Conservation (phyloP, 1,140 invertebrate species). For the Drosophila sucinea region DNA sequence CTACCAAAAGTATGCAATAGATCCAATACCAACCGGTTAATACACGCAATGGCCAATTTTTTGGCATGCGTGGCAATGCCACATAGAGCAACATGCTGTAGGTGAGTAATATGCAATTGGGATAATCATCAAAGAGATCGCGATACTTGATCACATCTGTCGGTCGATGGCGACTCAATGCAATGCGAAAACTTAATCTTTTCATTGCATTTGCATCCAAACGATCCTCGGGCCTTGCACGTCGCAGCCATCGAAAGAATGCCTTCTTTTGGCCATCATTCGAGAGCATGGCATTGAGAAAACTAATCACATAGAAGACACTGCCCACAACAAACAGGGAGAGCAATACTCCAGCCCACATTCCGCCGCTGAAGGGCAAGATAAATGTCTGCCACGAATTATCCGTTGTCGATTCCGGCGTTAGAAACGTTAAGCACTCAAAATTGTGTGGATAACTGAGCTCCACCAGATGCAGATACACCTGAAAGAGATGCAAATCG, state of each 20-base stretch:
- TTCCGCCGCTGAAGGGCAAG: conserved; percentile 87
- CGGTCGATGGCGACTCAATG: conserved; percentile 46
- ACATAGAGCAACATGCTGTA: conserved; percentile 91
- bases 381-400: conserved; percentile 93
- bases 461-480: conserved; percentile 88
- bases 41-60: conserved; percentile 89
- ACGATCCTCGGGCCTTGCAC: not conserved
- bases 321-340: conserved; percentile 73
- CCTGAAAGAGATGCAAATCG: conserved; percentile 89
- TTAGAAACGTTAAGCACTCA: conserved; percentile 92
- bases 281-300: conserved; percentile 55
- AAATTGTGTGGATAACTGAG: conserved; percentile 91
- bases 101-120: conserved; percentile 90
- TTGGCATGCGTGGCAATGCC: conserved; percentile 89
- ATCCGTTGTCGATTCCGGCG: conserved; percentile 90
- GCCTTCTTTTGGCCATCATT: not conserved
- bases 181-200: conserved; percentile 54
- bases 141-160: not conserved
- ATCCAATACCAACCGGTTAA: conserved; percentile 94
- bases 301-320: conserved; percentile 71
- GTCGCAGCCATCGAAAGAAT: conserved; percentile 53
- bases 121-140: conserved; percentile 87
- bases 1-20: conserved; percentile 90
- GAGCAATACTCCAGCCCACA: conserved; percentile 77
- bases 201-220: conserved; percentile 23